Evolutionary conservation across 1,140 invertebrate genomes (phyloP).

Genomic region (Euura saliciscinereae): DNA sequence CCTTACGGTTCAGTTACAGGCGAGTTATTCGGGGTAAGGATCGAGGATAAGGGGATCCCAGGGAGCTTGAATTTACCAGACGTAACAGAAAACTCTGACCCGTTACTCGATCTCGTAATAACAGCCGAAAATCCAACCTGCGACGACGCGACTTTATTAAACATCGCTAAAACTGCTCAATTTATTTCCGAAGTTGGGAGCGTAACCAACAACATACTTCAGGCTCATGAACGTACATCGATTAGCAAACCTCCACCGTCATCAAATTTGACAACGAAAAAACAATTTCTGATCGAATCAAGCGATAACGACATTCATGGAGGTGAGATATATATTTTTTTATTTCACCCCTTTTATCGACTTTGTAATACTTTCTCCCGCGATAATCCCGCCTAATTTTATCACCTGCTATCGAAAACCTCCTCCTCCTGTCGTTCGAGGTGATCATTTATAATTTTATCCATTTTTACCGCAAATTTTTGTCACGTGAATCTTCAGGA

Average conservation of each 20-base stretch:
- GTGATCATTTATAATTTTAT: slow-evolving; percentile 6
- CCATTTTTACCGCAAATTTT: slow-evolving; percentile 28
- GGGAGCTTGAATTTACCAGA: neutral
- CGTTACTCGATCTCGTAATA: slow-evolving; percentile 54
- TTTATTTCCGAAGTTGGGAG: slow-evolving; percentile 9
- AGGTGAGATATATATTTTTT: slow-evolving; percentile 39
- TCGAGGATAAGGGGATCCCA: slow-evolving; percentile 4
- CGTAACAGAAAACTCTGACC: slow-evolving; percentile 35
- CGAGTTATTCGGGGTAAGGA: neutral
- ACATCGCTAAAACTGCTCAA: slow-evolving; percentile 45
- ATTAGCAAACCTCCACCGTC: slow-evolving; percentile 29
- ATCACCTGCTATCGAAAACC: neutral
- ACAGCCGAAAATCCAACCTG: slow-evolving; percentile 50
- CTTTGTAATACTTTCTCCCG: slow-evolving; percentile 1
- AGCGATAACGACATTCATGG: slow-evolving; percentile 70
- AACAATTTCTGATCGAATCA: slow-evolving; percentile 59
- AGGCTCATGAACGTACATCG: slow-evolving; percentile 43
- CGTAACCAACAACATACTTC: slow-evolving; percentile 32
- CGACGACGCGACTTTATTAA: slow-evolving; percentile 46
- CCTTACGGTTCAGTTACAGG: slow-evolving; percentile 13
- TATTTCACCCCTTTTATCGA: slow-evolving; percentile 22
- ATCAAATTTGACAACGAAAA: slow-evolving; percentile 23
- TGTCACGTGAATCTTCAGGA: too few species aligned
- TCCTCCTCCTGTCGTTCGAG: neutral
- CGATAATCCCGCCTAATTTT: neutral